phyloP scores from a whole-genome alignment of 2,113 vertebrate genomes.

The Pandion haliaetus region DNA sequence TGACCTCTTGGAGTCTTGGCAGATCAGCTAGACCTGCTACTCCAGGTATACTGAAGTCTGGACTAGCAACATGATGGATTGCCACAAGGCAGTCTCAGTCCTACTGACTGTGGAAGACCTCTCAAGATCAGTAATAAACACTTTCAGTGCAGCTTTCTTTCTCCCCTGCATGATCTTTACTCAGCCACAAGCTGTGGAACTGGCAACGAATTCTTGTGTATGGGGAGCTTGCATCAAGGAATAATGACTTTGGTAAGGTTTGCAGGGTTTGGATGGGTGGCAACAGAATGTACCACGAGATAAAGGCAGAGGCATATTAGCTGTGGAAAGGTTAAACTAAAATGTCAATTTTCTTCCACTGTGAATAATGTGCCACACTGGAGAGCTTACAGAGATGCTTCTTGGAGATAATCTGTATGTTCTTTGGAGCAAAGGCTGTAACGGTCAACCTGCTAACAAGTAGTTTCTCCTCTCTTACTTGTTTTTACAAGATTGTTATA shows the following conservation, averaged over 20 bases:
- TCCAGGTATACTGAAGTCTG: background rate
- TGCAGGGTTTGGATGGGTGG: background rate
- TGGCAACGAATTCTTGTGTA: background rate
- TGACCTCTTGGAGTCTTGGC: background rate
- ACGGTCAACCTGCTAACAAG: background rate
- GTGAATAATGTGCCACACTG: background rate
- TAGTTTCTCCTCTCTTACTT: background rate
- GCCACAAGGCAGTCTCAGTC: background rate
- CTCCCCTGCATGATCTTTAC: background rate
- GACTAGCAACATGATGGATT: background rate
- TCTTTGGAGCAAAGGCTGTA: background rate
- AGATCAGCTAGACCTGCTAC: background rate
- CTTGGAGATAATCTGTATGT: background rate
- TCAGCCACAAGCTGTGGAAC: background rate
- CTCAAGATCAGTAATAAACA: background rate
- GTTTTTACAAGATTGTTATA: background rate
- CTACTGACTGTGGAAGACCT: background rate
- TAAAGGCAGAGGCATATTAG: background rate
- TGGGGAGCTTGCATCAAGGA: background rate
- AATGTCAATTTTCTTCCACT: background rate
- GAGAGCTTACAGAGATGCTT: background rate
- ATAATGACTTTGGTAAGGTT: background rate
- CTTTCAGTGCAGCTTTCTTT: background rate
- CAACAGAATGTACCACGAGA: background rate
- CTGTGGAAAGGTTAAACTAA: background rate